Evolutionary conservation across 2,888 invertebrate species (phyloP), one percentile per base, ranked within the genome.

Genomic region (Lathronympha strigana): DNA sequence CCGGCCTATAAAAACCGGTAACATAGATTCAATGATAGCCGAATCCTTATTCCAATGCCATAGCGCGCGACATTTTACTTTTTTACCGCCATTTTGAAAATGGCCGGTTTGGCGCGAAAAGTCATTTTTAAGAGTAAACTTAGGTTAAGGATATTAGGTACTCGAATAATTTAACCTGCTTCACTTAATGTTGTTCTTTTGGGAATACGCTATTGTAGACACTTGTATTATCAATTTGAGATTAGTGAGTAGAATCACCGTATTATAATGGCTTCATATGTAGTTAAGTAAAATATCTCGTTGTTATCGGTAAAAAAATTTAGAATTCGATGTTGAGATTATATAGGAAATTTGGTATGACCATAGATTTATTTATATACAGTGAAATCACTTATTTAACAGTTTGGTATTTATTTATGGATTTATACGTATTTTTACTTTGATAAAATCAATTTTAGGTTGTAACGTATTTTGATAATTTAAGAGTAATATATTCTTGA

Each of bases 381-480:
- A 60, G 64, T 45, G 45, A 60, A 60, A 60, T 58, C 23, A 60
- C 19, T 45, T 50, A 50, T 53, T 51, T 53, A 49, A 61, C 61
- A 40, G 38, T 62, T n/a, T 66, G 64, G 58, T 64, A 66, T 62
- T 66, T 66, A 66, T 66, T 66, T 61, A 23, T 66, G 40, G 62
- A 62, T 66, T 66, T 62, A 61, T 58, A 54, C 54, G 49, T 57
- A 63, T 60, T 63, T 61, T 54, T 40, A 61, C 61, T 64, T 57
- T 55, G 54, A 63, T 63, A 57, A 40, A 31, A 54, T 53, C 64
- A 38, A 60, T 28, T 66, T 61, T 66, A 66, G 71, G 71, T 71
- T 73, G 69, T 71, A 77, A 74, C 70, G 74, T 75, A 79, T 75
- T 76, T 76, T 78, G 74, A 74, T 78, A 78, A 72, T 73, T 72